Conservation (phyloP, 2,888 invertebrate species). For the Dinocampus coccinellae region DNA sequence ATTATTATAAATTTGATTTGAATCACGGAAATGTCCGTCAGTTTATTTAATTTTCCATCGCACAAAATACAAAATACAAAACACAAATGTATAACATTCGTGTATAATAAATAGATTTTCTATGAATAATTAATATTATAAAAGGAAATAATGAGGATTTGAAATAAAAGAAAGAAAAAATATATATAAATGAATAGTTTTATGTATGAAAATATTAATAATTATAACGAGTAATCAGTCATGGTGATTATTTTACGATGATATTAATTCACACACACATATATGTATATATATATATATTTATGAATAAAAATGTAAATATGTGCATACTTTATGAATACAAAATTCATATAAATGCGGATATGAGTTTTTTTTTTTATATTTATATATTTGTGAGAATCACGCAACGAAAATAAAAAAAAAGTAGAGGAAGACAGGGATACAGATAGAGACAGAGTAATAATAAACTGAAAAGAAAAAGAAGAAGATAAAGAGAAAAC, state of each 20-base stretch:
- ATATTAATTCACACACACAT: slow-evolving; percentile 43
- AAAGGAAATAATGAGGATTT: background rate
- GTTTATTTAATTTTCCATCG: background rate
- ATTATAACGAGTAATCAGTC: slow-evolving; percentile 49
- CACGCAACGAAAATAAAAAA: no score
- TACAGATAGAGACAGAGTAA: no score
- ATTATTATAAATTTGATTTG: background rate
- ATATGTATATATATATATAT: slow-evolving; percentile 11
- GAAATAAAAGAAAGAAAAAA: background rate
- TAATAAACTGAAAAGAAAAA: no score
- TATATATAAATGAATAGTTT: background rate
- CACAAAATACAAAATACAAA: no score
- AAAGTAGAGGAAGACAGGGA: no score
- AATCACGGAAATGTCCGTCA: background rate
- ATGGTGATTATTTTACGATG: slow-evolving; percentile 50
- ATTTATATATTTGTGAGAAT: slow-evolving; percentile 19
- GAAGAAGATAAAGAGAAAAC: slow-evolving; percentile 28
- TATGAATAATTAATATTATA: background rate
- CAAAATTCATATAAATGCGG: no score
- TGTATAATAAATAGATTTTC: background rate
- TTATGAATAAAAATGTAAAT: no score
- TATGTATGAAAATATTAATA: background rate
- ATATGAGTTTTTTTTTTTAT: slow-evolving; percentile 21
- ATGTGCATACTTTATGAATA: no score
- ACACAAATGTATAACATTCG: no score